Evolutionary conservation across 1,140 invertebrate species (phyloP), one percentile per base, ranked within the genome.

Genomic region (Anthonomus grandis): DNA sequence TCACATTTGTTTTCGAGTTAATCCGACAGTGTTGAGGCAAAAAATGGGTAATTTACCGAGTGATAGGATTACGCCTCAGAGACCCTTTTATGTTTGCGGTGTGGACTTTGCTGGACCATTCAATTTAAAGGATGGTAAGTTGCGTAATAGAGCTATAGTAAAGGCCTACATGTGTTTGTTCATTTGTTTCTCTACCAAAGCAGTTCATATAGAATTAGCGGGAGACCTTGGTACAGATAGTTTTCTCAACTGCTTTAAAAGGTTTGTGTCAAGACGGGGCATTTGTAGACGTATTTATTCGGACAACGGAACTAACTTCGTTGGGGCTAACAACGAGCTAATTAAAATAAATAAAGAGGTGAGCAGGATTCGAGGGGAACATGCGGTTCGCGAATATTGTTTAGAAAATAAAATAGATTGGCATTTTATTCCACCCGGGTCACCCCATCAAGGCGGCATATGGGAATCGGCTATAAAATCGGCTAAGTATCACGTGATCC

Each of bases 51-150:
- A 38, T 37, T 38, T 65, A 22, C 64, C 55, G 3, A 37, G 18
- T 18, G 8, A 38, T 13, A 6, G 77, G 70, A n/a, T 53, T 74
- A 41, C 15, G 42, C 9, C 18, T 22, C 22, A 15, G 6, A 5
- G 18, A 22, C 47, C 47, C 10, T 50, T 50, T 50, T 19, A 13
- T 13, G 23, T 18, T 4, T 8, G 8, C 12, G 34, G 17, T 1
- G 34, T 36, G 3, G 34, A 37, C 18, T 27, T n/a, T 47, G 47
- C 31, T 22, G 47, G 47, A 4, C 47, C 47, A 6, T 47, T 27
- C 34, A 12, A 27, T 2, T 10, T 36, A 9, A 50, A 50, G 47
- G 19, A 17, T 38, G 38, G 31, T n/a, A 50, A 38, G 22, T 18
- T 27, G 12, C 27, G 31, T 21, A 50, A 36, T 22, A 50, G 19